Base-by-base conservation (phyloP, 2,113 vertebrate genomes). In the Lucifuga dentata region DNA sequence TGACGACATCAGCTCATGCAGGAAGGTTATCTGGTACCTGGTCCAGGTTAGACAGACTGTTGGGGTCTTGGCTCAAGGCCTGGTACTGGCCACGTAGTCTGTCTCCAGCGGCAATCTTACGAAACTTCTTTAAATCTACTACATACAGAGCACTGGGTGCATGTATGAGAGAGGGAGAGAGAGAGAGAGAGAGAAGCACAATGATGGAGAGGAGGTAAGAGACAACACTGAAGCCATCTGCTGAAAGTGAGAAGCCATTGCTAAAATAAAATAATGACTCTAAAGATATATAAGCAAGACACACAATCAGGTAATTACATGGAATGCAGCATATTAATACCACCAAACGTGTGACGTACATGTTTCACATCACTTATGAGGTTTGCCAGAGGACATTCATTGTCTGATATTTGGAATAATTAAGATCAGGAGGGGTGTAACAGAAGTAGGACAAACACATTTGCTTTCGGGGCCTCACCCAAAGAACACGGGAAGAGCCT, bases 11-110 rank as follows among this genome's bases (percentile, higher is more conserved):
- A 24, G 6, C 4, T n/a, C 26, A 46, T 23, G 17, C 21, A 29
- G 17, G 29, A n/a, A 39, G 56, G 0, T 19, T 45, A 24, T 49
- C 3, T n/a, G 26, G 46, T 70, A 98, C 98, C 95, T 99, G 98
- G 83, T 99, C 97, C 43, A 99, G 90, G 83, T 99, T 99, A 66
- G 97, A 98, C 58, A 99, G 91, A 45, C 98, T 99, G 89, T 97
- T 96, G 23, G 97, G 96, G 84, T 99, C 98, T 75, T 98, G 95
- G 80, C 97, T 99, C 39, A 99, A 91, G 44, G 95, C 94, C 82
- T 99, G 98, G 80, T 99, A 99, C 84, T 96, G 97, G 39, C 96
- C 95, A 40, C 98, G 93, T 19, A 99, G 94, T 68, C 95, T 86
- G 86, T 99, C 98, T 51, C 98, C 97, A 8, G 97, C 98, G 39